A percentile compares a stretch with the other conserved stretches of the same genome.
These are phyloP conservation scores for Dioctria rufipes DNA, from an alignment of 2,888 invertebrate species.

Conservation along the genomic window DNA sequence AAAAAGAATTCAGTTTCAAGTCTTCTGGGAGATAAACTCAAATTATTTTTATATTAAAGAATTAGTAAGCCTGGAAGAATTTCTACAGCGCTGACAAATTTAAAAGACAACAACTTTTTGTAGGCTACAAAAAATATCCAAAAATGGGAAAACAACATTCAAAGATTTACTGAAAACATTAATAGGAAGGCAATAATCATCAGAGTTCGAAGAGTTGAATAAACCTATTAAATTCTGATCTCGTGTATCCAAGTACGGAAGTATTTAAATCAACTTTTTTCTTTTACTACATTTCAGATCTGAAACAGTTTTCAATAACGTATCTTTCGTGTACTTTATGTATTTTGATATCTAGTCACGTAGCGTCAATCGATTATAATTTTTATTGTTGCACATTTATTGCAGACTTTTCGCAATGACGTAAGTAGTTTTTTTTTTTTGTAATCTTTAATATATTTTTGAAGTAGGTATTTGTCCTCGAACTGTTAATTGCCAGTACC, in stretches of 20 bases:
- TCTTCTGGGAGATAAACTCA: not conserved
- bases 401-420: not conserved
- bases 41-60: too few species aligned
- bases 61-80: too few species aligned
- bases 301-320: not conserved
- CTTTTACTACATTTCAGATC: not conserved
- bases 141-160: not conserved
- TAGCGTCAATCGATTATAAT: not conserved
- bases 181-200: not conserved
- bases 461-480: not conserved
- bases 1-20: not conserved
- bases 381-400: not conserved
- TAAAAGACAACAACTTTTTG: too few species aligned
- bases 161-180: not conserved
- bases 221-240: not conserved
- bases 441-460: too few species aligned
- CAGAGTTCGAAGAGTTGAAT: not conserved
- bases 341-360: not conserved
- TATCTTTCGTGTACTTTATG: too few species aligned
- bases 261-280: not conserved
- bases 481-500: not conserved
- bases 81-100: too few species aligned
- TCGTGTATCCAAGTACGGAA: not conserved
- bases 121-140: not conserved
- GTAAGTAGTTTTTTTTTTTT: not conserved